Evolutionary conservation across 2,113 vertebrate genomes (phyloP), one percentile per base, ranked within the genome.

Genomic region (Neotoma lepida): DNA sequence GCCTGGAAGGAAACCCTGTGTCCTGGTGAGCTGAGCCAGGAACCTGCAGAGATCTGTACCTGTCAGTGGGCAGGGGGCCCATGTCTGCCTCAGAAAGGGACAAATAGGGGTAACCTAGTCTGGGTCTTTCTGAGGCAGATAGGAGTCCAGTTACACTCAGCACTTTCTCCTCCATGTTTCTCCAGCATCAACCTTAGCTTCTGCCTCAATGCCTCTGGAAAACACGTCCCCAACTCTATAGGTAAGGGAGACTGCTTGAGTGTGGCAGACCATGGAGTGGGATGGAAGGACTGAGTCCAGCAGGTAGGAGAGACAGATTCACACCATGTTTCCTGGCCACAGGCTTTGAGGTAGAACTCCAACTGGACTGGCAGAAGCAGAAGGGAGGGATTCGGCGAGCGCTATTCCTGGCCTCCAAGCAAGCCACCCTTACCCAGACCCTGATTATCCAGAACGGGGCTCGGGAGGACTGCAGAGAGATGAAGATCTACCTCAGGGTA

Each of bases 121-220:
- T 8, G 41, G 64, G 68, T 70, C 73, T 90, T 51, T 24, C 58
- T 76, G 61, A 90, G 93, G 41, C 6, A 33, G 41, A 56, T 5
- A 20, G 63, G 63, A 12, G 54, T 17, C 30, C 89, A 35, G 39
- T 46, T 58, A 71, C 14, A 26, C 22, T 73, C 30, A 89, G 33
- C 41, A 28, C 76, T 86, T 93, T 91, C 95, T 56, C 82, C 96
- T 97, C 88, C 35, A 22, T 98, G 97, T 94, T 91, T 97, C 96
- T 86, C 96, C 98, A 99, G 99, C 94, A 99, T 99, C 98, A 99
- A 99, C 98, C 98, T 99, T 94, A 99, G 99, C 97, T 99, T 99
- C 98, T 99, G 99, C 97, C 98, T 99, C 97, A 99, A 98, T 58
- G 99, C 99, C 81, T 99, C 99, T 90, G 99, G 99, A 97, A 99